Evolutionary conservation across 2,797 vertebrate genomes (phyloP), one percentile per base, ranked within the genome.

Genomic region (Catostomus latipinnis): DNA sequence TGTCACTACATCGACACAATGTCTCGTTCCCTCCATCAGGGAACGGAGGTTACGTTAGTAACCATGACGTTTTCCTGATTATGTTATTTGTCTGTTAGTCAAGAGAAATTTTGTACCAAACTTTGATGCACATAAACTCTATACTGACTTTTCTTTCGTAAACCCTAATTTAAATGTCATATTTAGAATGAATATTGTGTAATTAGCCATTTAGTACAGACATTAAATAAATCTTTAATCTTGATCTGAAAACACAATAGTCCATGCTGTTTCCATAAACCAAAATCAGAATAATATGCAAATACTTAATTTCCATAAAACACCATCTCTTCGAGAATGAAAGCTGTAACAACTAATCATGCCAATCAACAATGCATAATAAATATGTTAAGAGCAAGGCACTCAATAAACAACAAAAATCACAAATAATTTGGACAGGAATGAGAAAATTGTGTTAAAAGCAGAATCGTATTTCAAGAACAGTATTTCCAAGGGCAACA

Each of bases 401-500:
- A 69, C 9, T 45, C n/a, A 50, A 18, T 43, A 72, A 18, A 14
- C 11, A 13, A 12, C 12, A 62, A 11, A 63, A 63, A 63, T 4
- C 61, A 61, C 8, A 16, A 9, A 10, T 43, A 13, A 5, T 63
- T 22, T 34, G 22, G 6, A 58, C 18, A 14, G 57, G 8, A 49
- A 76, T 12, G 16, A 58, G 6, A 46, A 14, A 1, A 65, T 6
- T 54, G 9, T 46, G n/a, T 16, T 74, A 16, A 74, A 74, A 53
- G 60, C 22, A 53, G 63, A 74, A 65, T 34, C 11, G 0, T 13
- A 4, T 43, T 73, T 50, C 12, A 10, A 73, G 8, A 60, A 57
- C 12, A 60, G 18, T 16, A 52, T 67, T 76, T 68, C 52, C 10
- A 68, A 76, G 16, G 48, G 12, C 63, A 67, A 34, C 45, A 14